Base-by-base conservation (phyloP, 2,797 vertebrate species). In the Cynodonichthys magdalenae region DNA sequence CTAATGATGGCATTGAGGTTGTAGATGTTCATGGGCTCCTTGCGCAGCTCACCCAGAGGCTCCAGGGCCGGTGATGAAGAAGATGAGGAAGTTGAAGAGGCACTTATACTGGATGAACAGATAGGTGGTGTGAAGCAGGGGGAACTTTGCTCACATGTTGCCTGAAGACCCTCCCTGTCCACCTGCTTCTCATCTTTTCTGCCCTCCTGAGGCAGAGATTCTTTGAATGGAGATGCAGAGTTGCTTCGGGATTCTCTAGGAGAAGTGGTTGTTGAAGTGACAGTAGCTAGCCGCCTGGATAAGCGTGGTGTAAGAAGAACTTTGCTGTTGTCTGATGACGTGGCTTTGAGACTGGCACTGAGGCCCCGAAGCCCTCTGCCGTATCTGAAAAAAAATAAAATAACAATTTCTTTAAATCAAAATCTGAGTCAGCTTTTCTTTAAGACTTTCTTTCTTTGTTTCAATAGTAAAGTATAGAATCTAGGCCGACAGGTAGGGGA, bases 1-100 rank as follows among this genome's bases (percentile, higher is more conserved):
- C 95, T 93, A 89, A 99, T 95, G 72, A 99, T 97, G 86, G 96
- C 95, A 17, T 96, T 96, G 72, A 99, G 96, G 91, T 98, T 98
- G 90, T 98, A 95, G 90, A 99, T 96, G 83, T 97, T 99, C 94
- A 96, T 94, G 17, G 96, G 97, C 85, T 99, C 97, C 74, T 93
- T 94, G 52, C 97, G 95, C 76, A 95, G 94, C 79, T 99, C 97
- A 52, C 88, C 93, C 39, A 83, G 90, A 24, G 93, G 95, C 56
- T 96, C 95, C 0, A 95, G 90, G 52, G 95, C 95, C 74, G 90
- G 95, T 57, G 84, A 96, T 74, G 90, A 96, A 71, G 89, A 97
- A 55, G 89, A 96, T 59, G 91, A 97, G 4, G 42, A 94, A 75
- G 92, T 93, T 1, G 92, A 93, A 58, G 93, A 94, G 90, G 91